Base-by-base conservation (phyloP, 1,140 invertebrate genomes). In the Sinonovacula constricta region DNA sequence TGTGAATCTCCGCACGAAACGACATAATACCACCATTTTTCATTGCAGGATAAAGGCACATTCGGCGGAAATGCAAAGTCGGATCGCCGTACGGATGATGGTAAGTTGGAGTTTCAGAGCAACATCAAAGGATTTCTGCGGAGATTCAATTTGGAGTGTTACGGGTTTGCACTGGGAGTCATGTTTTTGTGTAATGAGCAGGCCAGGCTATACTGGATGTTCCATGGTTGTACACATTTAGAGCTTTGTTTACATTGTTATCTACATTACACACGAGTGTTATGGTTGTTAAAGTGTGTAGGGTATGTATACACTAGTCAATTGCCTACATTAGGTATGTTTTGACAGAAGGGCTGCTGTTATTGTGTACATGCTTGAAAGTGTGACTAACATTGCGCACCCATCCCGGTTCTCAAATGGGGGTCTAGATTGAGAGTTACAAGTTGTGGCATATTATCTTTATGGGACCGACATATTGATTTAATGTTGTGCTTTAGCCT, bases 81-180 rank as follows among this genome's bases (percentile, higher is more conserved):
- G 33, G 60, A 66, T 22, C 62, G 72, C 18, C 72, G 45, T n/a
- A 65, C 31, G n/a, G 72, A 76, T 57, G 72, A 76, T 24, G 72
- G 72, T 76, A 76, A 66, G 72, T 76, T 67, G 24, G n/a, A 24
- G 49, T 63, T 66, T 39, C 24, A 76, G 49, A 57, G 56, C 49
- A 67, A 76, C 72, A 65, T 76, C 72, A 76, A 76, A 76, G 72
- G 72, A 76, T 59, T 74, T 59, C 54, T 36, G 45, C 54, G 45
- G 54, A 30, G 28, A 63, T 66, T 65, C 36, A 49, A 67, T 54
- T 54, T 76, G 63, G 54, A 31, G 65, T 54, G 59, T 59, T 56
- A 76, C 49, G 45, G 51, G 63, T 28, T 15, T 39, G 62, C 22
- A 66, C 72, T 45, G 66, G 62, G 67, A 24, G 53, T 54, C 33